Evolutionary conservation across 2,888 invertebrate genomes (phyloP).

Genomic region (Meteorus cinctellus): DNA sequence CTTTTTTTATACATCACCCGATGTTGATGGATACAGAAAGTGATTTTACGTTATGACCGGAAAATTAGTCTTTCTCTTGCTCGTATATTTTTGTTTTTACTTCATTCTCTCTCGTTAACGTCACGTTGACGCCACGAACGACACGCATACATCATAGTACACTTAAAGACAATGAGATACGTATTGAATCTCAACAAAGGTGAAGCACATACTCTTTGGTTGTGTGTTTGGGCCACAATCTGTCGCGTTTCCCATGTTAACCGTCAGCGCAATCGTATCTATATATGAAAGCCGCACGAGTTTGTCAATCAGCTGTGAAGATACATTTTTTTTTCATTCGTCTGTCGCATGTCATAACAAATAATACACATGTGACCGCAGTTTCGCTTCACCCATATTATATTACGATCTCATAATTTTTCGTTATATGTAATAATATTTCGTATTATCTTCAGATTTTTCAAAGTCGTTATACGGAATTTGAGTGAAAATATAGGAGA

Average conservation of each 20-base stretch:
- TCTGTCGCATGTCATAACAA: not conserved
- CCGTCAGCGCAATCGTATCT: not conserved
- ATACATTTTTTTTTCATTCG: not conserved
- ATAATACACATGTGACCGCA: not conserved
- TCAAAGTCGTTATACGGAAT: not conserved
- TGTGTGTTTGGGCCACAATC: slow-evolving; percentile 6
- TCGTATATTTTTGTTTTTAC: not conserved
- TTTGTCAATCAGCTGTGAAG: slow-evolving; percentile 7
- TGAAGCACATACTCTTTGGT: not conserved
- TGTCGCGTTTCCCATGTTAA: not conserved
- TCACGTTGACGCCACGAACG: not conserved
- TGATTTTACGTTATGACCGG: not conserved
- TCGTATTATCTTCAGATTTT: not conserved
- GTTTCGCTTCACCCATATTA: not conserved
- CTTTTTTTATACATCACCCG: not conserved
- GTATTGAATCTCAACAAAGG: not conserved
- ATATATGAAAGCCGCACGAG: not conserved
- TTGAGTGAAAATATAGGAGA: not conserved
- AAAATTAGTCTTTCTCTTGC: not conserved
- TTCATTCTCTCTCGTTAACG: not conserved
- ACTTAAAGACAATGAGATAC: not conserved
- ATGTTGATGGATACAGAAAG: not conserved
- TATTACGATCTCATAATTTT: not conserved
- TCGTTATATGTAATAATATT: not conserved
- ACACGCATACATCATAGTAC: slow-evolving; percentile 4